A percentile compares a stretch with the other conserved stretches of the same genome.
Conservation (phyloP, 2,888 invertebrate genomes). For the Drosophila austrosaltans region DNA sequence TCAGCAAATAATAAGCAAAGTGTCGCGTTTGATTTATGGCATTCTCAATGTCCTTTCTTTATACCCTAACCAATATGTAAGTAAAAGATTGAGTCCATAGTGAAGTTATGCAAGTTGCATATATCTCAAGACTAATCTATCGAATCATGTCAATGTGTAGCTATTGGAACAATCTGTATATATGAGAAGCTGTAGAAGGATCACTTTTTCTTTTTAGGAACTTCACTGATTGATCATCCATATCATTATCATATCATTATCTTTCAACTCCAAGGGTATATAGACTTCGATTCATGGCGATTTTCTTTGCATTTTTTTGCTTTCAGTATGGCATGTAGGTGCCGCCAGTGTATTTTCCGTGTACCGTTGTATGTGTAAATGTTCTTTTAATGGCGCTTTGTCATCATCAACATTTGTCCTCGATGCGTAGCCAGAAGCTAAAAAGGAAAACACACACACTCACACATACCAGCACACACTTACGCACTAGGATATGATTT, state of each 20-base stretch:
- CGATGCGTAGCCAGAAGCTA: slow-evolving; percentile 58
- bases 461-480: slow-evolving; percentile 8
- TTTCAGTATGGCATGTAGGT: slow-evolving; percentile 33
- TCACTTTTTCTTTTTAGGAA: too few relatives aligned
- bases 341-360: slow-evolving; percentile 22
- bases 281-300: slow-evolving; percentile 29
- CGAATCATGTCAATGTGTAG: too few relatives aligned
- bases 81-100: too few relatives aligned
- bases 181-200: too few relatives aligned
- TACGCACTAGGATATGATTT: slow-evolving; percentile 64
- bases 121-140: too few relatives aligned
- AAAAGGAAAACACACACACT: slow-evolving; percentile 21
- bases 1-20: slow-evolving; percentile 75
- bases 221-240: background rate
- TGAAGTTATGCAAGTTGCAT: too few relatives aligned
- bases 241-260: background rate
- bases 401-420: slow-evolving; percentile 81
- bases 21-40: slow-evolving; percentile 76
- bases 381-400: slow-evolving; percentile 81
- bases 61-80: slow-evolving; percentile 16
- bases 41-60: slow-evolving; percentile 35
- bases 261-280: background rate
- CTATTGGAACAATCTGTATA: too few relatives aligned
- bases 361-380: slow-evolving; percentile 66
- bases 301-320: slow-evolving; percentile 53